Percentiles rank a stretch among this genome's conserved stretches.
phyloP scores from a whole-genome alignment of 1,140 invertebrate species.

The Drosophila jambulina region DNA sequence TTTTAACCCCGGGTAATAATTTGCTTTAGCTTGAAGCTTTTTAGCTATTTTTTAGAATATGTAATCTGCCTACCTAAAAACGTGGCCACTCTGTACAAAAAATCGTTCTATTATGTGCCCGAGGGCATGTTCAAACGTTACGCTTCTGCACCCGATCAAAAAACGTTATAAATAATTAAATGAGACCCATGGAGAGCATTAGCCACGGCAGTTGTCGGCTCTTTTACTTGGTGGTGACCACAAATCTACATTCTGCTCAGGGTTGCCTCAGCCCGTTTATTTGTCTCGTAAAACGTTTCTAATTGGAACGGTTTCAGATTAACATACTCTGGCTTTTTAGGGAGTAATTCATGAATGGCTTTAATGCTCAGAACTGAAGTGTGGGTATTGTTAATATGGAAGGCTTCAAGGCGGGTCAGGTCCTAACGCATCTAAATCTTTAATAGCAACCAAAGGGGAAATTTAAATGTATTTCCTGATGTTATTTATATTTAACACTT shows the following conservation, averaged over 20 bases:
- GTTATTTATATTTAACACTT: not conserved
- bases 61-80: not conserved
- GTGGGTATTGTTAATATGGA: not conserved
- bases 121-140: slow-evolving; percentile 65
- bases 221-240: slow-evolving; percentile 52
- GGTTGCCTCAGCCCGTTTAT: slow-evolving; percentile 16
- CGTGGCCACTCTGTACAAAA: slow-evolving; percentile 8
- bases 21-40: not conserved
- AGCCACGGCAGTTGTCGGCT: slow-evolving; percentile 67
- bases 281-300: slow-evolving; percentile 36
- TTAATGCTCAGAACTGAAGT: not conserved
- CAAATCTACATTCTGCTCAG: slow-evolving; percentile 41
- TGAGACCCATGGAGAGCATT: slow-evolving; percentile 52
- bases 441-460: not conserved
- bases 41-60: not conserved
- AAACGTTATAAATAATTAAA: slow-evolving; percentile 55
- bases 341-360: slow-evolving; percentile 14
- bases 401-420: not conserved
- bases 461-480: not conserved
- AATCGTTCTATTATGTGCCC: slow-evolving; percentile 56
- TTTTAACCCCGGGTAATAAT: not conserved
- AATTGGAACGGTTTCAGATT: slow-evolving; percentile 45
- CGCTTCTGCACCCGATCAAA: slow-evolving; percentile 69
- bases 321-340: slow-evolving; percentile 15
- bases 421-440: not conserved